Percentiles rank a stretch among this genome's conserved stretches.
phyloP scores from a whole-genome alignment of 2,113 vertebrate genomes.

The Vidua macroura region DNA sequence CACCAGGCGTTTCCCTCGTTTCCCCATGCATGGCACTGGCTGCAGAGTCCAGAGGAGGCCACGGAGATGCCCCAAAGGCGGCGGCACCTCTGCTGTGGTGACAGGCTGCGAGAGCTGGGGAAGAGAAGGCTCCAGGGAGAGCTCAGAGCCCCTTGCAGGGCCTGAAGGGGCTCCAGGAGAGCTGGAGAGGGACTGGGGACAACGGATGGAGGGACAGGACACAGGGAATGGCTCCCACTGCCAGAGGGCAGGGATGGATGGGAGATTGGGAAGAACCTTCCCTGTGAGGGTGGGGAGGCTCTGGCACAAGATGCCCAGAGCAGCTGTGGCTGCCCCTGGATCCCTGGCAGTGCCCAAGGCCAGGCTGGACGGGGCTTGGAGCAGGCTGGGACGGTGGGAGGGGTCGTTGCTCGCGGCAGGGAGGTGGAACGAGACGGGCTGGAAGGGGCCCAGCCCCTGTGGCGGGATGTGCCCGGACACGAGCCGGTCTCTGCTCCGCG shows the following conservation, averaged over 20 bases:
- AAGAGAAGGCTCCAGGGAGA: rapidly evolving
- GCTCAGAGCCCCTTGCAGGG: neutral
- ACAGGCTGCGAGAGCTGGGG: neutral
- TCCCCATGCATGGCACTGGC: neutral
- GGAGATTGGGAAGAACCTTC: neutral
- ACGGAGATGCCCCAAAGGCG: neutral
- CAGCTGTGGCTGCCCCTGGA: neutral
- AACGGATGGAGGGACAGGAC: neutral
- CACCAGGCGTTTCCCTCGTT: neutral
- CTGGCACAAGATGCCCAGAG: neutral
- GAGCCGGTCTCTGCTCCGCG: too few relatives aligned
- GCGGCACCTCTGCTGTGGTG: neutral
- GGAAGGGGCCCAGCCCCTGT: too few relatives aligned
- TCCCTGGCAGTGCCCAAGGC: neutral
- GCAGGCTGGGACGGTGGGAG: rapidly evolving
- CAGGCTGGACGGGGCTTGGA: rapidly evolving
- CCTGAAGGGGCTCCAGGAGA: neutral
- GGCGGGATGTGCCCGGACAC: neutral
- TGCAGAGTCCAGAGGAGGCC: neutral
- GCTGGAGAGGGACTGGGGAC: neutral
- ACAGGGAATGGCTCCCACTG: neutral
- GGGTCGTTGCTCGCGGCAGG: too few relatives aligned
- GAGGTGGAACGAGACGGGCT: neutral
- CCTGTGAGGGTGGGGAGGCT: neutral
- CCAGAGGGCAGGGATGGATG: neutral